Base-by-base conservation (phyloP, 2,888 invertebrate species). In the Microctonus hyperodae region DNA sequence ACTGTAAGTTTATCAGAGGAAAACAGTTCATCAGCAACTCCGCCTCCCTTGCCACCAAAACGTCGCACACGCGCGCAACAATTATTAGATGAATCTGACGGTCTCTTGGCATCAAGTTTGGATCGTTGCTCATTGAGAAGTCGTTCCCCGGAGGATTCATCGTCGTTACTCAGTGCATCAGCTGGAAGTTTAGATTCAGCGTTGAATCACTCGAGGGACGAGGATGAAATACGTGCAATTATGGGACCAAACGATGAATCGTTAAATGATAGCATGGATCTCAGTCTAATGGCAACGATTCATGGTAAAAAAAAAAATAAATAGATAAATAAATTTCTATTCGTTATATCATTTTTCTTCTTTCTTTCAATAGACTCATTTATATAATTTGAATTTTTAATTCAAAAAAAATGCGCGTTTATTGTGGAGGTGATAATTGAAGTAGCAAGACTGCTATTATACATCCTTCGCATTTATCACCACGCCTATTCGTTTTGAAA, bases 111-210 rank as follows among this genome's bases (percentile, higher is more conserved):
- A 81, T 91, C 90, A 85, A 88, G 88, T 83, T 86, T 88, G 69
- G 90, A 90, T 83, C 86, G 88, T 86, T 86, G 92, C 74, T 93
- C 92, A 0, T 87, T 93, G 70, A 88, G 93, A 75, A 94, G 94
- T 50, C 90, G 91, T 75, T 90, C 90, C 20, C 90, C 90, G 16
- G 90, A 90, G 81, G 91, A 91, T 83, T 90, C 90, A 69, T 89
- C 89, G 76, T 90, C 90, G 69, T 85, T 90, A 72, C 85, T 89
- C 64, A 88, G 88, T 69, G 88, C 88, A 73, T 92, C 92, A 75
- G 91, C 91, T 64, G 94, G 94, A 62, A 96, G 95, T 75, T 86
- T 94, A 76, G 95, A 95, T 84, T 96, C 95, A 0, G 92, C 94
- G 84, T 85, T 95, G 75, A 95, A 95, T 85, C 92, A 92, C 76